Base-by-base conservation (phyloP, 2,888 invertebrate species). In the Thereva unica region DNA sequence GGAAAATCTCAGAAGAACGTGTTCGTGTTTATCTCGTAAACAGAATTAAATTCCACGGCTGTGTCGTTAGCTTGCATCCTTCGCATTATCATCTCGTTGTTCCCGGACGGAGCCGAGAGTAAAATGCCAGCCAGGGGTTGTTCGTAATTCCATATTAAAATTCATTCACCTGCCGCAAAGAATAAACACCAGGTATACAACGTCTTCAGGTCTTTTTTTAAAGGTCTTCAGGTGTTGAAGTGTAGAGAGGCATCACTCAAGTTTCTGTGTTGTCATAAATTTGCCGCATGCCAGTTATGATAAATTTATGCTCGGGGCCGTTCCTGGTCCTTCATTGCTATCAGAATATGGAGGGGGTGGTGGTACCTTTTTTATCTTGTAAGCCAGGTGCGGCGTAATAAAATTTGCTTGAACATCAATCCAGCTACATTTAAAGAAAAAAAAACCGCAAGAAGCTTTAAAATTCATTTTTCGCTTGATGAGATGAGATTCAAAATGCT, bases 231-330 rank as follows among this genome's bases (percentile, higher is more conserved):
- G 23, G 23, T 23, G 23, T 23, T 23, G 23, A 23, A 23, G 23
- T 23, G 23, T 23, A 23, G 23, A 23, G 23, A 23, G 23, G 23
- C 23, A 23, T 23, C 23, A 23, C 23, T 47, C 12, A 7, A 47
- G 37, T 3, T n/a, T 23, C 35, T 42, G 23, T 5, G 12, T 44
- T 56, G 56, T 59, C 47, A 59, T 59, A 59, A 59, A 59, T 47
- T 59, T 59, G 57, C 57, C 47, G 57, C 47, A 59, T 59, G 57
- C 57, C 57, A 59, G 57, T 37, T 59, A 59, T 59, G 57, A 38
- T 59, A 59, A 59, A 59, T 47, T 59, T 59, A 59, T 59, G 57
- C 57, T 45, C 57, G 41, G 47, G 47, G 57, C 47, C 47, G 47
- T 59, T 59, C 47, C 57, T 23, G 23, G 23, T 23, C 23, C 23